Conservation (phyloP, 2,113 vertebrate genomes). For the Aspiorhynchus laticeps region DNA sequence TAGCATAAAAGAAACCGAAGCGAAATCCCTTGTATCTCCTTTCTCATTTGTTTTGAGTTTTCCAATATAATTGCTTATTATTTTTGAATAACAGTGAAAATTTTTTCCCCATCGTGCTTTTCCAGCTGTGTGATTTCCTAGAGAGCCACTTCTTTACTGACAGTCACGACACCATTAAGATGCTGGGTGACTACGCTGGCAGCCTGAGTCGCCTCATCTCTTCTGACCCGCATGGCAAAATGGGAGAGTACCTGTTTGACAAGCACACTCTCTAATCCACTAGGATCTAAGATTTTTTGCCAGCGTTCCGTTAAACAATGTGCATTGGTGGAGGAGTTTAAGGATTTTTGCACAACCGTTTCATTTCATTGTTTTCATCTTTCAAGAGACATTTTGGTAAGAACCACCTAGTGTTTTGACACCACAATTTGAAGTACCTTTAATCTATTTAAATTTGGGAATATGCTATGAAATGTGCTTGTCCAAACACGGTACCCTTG, state of each 20-base stretch:
- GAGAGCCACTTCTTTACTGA: constrained; percentile 71
- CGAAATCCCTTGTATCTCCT: not conserved
- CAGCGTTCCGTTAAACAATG: not conserved
- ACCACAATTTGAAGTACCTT: not conserved
- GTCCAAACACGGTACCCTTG: not conserved
- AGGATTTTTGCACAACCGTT: not conserved
- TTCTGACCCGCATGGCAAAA: constrained; percentile 60
- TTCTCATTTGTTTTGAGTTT: not conserved
- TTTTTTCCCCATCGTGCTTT: not conserved
- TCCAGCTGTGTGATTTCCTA: constrained; percentile 75
- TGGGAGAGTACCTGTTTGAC: constrained; percentile 80
- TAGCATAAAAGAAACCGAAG: not conserved
- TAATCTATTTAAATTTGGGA: not conserved
- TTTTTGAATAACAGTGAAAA: not conserved
- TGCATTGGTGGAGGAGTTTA: not conserved
- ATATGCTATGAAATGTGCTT: not conserved
- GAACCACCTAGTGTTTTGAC: not conserved
- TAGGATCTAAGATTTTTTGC: not conserved
- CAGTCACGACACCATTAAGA: constrained; percentile 76
- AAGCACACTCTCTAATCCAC: constrained; percentile 73
- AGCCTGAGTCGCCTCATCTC: constrained; percentile 67
- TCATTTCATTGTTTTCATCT: not conserved
- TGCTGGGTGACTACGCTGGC: constrained; percentile 69
- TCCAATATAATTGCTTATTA: not conserved
- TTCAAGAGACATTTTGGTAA: not conserved